Conservation (phyloP, 2,113 vertebrate genomes). For the Pitta sordida region DNA sequence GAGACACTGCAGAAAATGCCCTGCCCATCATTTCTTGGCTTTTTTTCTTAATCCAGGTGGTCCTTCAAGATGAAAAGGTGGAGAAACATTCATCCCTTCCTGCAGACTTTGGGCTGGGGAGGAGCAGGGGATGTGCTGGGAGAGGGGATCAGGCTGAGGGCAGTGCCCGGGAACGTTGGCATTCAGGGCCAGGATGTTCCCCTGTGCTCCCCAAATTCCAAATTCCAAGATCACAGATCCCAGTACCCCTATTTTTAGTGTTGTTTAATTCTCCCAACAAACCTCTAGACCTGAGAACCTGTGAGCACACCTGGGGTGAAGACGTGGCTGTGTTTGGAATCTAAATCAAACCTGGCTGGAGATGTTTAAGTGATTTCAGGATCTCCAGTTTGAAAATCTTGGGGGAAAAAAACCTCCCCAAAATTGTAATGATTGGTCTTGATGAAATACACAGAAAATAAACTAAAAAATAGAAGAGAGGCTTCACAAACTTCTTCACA, state of each 20-base stretch:
- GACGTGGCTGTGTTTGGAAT: background rate
- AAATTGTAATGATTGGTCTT: background rate
- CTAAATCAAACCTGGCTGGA: background rate
- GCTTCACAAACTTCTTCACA: accelerated
- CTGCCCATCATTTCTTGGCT: background rate
- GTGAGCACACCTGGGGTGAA: background rate
- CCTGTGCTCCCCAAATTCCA: background rate
- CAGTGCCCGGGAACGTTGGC: accelerated
- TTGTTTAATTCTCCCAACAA: background rate
- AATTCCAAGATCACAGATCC: background rate
- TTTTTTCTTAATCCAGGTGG: background rate
- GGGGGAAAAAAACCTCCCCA: too few species aligned
- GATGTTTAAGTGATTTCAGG: background rate
- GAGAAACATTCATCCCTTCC: accelerated
- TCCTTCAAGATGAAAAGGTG: background rate
- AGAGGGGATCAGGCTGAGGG: background rate
- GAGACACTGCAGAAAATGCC: background rate
- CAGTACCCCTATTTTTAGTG: background rate
- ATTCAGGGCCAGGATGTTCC: background rate
- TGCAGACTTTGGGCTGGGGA: background rate
- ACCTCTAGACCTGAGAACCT: background rate
- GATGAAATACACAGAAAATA: background rate
- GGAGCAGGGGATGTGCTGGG: background rate
- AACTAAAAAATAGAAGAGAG: background rate
- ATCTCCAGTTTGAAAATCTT: background rate